Base-by-base conservation (phyloP, 2,113 vertebrate genomes). In the Vulpes vulpes region DNA sequence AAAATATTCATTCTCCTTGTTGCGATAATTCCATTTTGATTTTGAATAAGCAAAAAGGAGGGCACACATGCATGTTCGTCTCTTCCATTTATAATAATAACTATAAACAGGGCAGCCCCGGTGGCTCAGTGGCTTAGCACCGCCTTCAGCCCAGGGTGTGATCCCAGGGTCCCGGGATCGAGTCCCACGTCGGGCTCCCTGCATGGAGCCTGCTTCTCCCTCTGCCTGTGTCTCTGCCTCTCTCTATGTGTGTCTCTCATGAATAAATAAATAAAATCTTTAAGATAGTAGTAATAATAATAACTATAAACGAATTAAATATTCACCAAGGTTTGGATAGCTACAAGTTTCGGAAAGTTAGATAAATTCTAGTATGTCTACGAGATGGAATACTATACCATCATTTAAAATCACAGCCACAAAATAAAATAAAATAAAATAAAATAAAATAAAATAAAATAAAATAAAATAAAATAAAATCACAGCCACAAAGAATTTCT, bases 81-180 rank as follows among this genome's bases (percentile, higher is more conserved):
- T 49, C 11, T 82, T 92, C 89, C 95, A 53, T 86, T 83, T 89
- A 35, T 62, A 82, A 93, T 53, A 94, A 64, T 55, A 93, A 85
- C 43, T 65, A 71, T 38, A 89, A 89, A 90, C 3, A 43, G 43
- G 43, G 43, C 43, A 43, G 43, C 43, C 43, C 43, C 43, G 1
- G 43, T 43, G 43, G 43, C 43, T 43, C 43, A 43, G 43, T 43
- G 43, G 43, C 43, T 43, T 43, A 6, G 43, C 43, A 6, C 43
- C 43, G 43, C 43, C 43, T 43, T 43, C 43, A 6, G 43, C 43
- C 43, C 43, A 43, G 43, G 43, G 43, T 6, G 5, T 43, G 43
- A 43, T 43, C 43, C 43, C 6, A 6, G 43, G 5, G 43, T 6
- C 43, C 43, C 43, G 43, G 43, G 43, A 43, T 43, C 43, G 5